Evolutionary conservation across 2,797 vertebrate species (phyloP).

Genomic region (Graptemys geographica): DNA sequence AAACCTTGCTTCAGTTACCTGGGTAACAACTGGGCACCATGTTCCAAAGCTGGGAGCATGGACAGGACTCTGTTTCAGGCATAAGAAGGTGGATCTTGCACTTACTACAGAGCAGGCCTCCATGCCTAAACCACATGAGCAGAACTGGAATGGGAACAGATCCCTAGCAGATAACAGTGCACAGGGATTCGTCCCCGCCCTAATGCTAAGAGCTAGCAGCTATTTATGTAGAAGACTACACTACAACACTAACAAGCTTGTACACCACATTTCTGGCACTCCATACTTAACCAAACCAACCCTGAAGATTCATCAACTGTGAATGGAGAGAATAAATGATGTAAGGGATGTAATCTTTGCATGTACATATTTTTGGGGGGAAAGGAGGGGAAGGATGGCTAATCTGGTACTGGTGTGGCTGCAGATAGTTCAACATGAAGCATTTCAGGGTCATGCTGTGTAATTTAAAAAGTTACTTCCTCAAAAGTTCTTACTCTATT

Average conservation of each 20-base stretch:
- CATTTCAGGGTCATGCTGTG: background rate
- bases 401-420: background rate
- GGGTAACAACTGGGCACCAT: background rate
- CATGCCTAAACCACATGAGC: background rate
- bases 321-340: background rate
- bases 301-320: background rate
- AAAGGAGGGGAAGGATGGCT: background rate
- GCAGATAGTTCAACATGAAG: background rate
- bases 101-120: background rate
- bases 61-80: background rate
- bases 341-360: background rate
- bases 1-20: background rate
- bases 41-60: background rate
- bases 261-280: slow-evolving; percentile 5
- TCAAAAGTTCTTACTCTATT: background rate
- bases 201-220: background rate
- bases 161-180: slow-evolving; percentile 13
- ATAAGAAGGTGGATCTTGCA: background rate
- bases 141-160: slow-evolving; percentile 10
- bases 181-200: background rate
- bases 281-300: slow-evolving; percentile 33
- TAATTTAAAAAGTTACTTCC: background rate
- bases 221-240: background rate
- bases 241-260: background rate
- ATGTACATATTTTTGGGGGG: background rate